Evolutionary conservation across 2,113 vertebrate species (phyloP), one percentile per base, ranked within the genome.

Genomic region (Cygnus buccinator): DNA sequence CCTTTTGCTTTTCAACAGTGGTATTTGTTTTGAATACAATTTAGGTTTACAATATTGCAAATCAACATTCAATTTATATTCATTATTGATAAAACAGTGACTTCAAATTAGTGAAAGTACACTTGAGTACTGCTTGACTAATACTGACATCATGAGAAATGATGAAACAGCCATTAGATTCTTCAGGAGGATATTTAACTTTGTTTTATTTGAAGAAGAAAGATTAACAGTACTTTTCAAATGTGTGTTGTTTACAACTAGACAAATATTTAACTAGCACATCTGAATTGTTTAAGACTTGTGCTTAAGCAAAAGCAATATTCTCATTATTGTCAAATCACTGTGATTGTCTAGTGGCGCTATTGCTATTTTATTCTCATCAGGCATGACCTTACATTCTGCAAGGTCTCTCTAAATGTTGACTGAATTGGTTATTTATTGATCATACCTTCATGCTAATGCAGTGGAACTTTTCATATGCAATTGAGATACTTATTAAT

Each of bases 381-480:
- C 94, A 98, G 94, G 72, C 84, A 37, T 82, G 95, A 94, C 96
- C 91, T 98, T 94, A 16, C 74, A 46, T 93, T 94, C 93, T 77
- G 79, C 75, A 96, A 90, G 92, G 81, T 89, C 92, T 97, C 71
- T 95, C 91, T 87, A 87, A 62, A 87, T 39, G 76, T 61, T 78
- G 83, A 92, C 81, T 72, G 81, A 93, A 95, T 89, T 67, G 84
- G 58, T 80, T 76, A 58, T 75, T 97, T 98, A 98, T 98, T 96
- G 97, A 98, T 97, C 95, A 81, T 10, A 52, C n/a, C 41, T 92
- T 96, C 85, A 39, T 90, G 72, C 55, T 94, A 94, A 93, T 85
- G 79, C 93, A 92, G 87, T 87, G 52, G 41, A 97, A 79, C 86
- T 83, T 95, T 96, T 92, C 95, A 94, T 86, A 92, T 94, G 75